phyloP scores from a whole-genome alignment of 2,888 invertebrate species.

The Frankliniella fusca region DNA sequence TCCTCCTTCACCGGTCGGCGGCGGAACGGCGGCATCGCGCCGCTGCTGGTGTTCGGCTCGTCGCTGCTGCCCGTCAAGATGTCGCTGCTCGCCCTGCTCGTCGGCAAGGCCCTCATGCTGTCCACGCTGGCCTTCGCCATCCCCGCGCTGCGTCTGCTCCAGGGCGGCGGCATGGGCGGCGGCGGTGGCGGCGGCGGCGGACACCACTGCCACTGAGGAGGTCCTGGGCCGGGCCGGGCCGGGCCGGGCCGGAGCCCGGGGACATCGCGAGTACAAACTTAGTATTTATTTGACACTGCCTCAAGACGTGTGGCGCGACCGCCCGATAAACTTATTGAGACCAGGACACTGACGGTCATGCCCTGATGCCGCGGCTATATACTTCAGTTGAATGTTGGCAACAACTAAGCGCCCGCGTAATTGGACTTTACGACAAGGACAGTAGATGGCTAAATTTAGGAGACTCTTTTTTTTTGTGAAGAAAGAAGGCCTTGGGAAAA shows the following conservation, averaged over 20 bases:
- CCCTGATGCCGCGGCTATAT: too few relatives aligned
- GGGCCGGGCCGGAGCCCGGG: background rate
- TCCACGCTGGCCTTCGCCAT: slow-evolving; percentile 21
- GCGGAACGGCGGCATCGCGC: background rate
- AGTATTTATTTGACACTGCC: too few relatives aligned
- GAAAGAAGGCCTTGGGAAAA: too few relatives aligned
- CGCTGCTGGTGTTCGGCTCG: slow-evolving; percentile 21
- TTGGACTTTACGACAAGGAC: too few relatives aligned
- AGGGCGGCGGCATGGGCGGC: slow-evolving; percentile 17
- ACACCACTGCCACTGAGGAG: slow-evolving; percentile 11
- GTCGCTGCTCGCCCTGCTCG: background rate
- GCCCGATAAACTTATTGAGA: too few relatives aligned
- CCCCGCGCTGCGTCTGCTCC: slow-evolving; percentile 1
- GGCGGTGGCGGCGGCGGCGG: background rate
- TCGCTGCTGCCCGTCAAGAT: slow-evolving; percentile 19
- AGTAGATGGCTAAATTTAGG: too few relatives aligned
- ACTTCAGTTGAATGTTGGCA: too few relatives aligned
- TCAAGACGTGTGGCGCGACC: too few relatives aligned
- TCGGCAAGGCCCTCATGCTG: slow-evolving; percentile 20
- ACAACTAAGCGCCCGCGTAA: too few relatives aligned
- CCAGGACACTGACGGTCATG: too few relatives aligned
- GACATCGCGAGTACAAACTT: background rate
- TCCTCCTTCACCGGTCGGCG: background rate
- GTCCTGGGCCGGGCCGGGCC: background rate
- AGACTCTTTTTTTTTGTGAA: too few relatives aligned